Percentiles rank a stretch among this genome's conserved stretches.
Conservation (phyloP, 2,113 vertebrate species). For the Steatornis caripensis region DNA sequence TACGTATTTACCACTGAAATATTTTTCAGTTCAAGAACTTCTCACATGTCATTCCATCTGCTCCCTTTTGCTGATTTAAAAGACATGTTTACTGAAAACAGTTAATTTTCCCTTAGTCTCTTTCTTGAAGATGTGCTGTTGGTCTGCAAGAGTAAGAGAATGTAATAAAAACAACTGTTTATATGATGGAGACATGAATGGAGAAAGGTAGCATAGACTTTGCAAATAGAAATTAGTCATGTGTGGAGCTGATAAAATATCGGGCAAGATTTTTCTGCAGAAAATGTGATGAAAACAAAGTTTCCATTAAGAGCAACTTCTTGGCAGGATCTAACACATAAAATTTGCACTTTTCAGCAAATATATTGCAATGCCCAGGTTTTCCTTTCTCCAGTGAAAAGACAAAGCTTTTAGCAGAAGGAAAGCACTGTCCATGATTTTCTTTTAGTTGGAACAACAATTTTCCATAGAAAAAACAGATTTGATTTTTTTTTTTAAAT, state of each 20-base stretch:
- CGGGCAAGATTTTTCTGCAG: not conserved
- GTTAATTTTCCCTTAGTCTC: not conserved
- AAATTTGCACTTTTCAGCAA: not conserved
- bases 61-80: not conserved
- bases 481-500: not conserved
- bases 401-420: not conserved
- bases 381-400: not conserved
- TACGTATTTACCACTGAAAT: not conserved
- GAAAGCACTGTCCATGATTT: not conserved
- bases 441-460: not conserved
- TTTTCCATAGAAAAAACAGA: not conserved
- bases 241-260: not conserved
- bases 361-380: not conserved
- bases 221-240: not conserved
- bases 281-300: not conserved
- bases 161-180: not conserved
- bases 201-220: not conserved
- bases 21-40: conserved; percentile 19
- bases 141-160: not conserved
- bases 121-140: not conserved
- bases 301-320: not conserved
- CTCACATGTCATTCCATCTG: not conserved
- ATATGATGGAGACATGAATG: not conserved
- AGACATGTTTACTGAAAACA: not conserved
- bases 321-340: not conserved